Evolutionary conservation across 2,113 vertebrate genomes (phyloP).

Genomic region (Pristiophorus japonicus): DNA sequence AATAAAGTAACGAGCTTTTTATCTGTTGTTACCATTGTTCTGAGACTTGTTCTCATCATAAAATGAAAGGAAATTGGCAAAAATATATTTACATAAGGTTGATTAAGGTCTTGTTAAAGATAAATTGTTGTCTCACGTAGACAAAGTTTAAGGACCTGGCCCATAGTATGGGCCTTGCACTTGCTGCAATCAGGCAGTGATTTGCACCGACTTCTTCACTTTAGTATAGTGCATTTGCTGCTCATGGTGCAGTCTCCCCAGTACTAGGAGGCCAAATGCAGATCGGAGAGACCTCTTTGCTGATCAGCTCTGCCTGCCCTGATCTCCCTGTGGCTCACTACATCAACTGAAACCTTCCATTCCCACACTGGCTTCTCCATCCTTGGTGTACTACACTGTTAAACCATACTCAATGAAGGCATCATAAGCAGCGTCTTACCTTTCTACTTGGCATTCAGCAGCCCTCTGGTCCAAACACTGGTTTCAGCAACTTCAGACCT

Average conservation of each 20-base stretch:
- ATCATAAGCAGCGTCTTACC: no score
- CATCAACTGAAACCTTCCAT: background rate
- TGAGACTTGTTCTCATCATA: background rate
- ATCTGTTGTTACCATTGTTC: background rate
- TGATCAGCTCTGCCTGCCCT: background rate
- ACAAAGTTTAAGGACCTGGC: background rate
- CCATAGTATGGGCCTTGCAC: background rate
- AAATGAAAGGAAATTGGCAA: background rate
- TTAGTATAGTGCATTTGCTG: background rate
- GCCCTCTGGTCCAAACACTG: background rate
- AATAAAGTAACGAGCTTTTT: background rate
- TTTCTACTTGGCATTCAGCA: background rate
- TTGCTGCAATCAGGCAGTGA: background rate
- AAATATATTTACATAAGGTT: background rate
- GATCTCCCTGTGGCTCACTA: background rate
- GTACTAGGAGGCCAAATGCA: no score
- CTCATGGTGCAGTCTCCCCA: background rate
- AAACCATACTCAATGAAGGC: background rate
- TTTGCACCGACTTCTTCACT: background rate
- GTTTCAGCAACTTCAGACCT: background rate
- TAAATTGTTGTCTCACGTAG: background rate
- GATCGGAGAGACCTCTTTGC: background rate
- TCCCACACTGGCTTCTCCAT: background rate
- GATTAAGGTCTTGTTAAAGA: background rate
- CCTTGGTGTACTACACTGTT: no score